phyloP scores from a whole-genome alignment of 2,797 vertebrate species.

The Lateolabrax maculatus region DNA sequence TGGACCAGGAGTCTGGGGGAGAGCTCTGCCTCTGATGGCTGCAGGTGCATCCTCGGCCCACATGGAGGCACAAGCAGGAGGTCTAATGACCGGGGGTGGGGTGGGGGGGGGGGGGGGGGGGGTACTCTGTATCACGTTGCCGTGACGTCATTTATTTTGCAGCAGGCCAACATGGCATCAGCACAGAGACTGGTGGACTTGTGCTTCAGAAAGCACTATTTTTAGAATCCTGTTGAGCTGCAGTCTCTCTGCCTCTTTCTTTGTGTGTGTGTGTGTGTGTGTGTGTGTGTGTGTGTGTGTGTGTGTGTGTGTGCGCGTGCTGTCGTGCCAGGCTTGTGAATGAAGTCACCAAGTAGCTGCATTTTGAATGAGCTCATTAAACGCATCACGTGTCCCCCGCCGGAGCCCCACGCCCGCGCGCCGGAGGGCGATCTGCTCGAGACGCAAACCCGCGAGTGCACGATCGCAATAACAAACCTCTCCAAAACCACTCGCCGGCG shows the following conservation, averaged over 20 bases:
- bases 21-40: background rate
- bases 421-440: background rate
- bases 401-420: background rate
- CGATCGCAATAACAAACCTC: no score
- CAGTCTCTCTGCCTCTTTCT: background rate
- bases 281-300: background rate
- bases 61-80: constrained; percentile 56
- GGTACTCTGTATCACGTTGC: constrained; percentile 19
- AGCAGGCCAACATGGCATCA: constrained; percentile 51
- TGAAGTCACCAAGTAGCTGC: constrained; percentile 1
- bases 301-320: background rate
- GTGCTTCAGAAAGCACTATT: constrained; percentile 25
- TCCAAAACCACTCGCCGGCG: background rate
- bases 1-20: background rate
- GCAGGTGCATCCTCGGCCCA: constrained; percentile 53
- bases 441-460: background rate
- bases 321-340: constrained; percentile 17
- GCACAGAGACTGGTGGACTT: constrained; percentile 8
- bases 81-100: background rate
- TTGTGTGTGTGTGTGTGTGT: background rate
- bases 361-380: constrained; percentile 18
- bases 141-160: constrained; percentile 69
- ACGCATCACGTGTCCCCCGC: background rate
- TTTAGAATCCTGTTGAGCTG: background rate
- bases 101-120: background rate